Base-by-base conservation (phyloP, 2,113 vertebrate species). In the Elgaria multicarinata region DNA sequence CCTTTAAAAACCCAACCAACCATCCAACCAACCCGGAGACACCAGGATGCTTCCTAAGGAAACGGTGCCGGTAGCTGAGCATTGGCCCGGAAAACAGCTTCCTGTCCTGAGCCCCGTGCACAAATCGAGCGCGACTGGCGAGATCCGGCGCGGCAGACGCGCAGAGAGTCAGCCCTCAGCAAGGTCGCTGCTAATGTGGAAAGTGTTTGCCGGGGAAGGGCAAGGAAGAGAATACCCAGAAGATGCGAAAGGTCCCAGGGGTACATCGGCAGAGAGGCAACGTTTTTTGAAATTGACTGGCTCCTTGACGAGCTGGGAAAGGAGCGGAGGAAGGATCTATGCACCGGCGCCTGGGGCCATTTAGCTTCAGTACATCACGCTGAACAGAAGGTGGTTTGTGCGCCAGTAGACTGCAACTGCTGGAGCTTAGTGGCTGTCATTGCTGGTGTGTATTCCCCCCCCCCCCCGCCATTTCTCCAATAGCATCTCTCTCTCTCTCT, bases 401-500 rank as follows among this genome's bases (percentile, higher is more conserved):
- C 87, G 94, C 89, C 85, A 87, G 87, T 87, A 36, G 83, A 76
- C 69, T 18, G n/a, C 90, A 85, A 92, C 91, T 85, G n/a, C 8
- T 0, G 20, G 72, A 85, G 36, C 66, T 85, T 78, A 86, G 85
- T 78, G 14, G 85, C 88, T 92, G 83, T 46, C 72, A 86, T 84
- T 22, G 0, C 80, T 26, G 7, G 83, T 89, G 67, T 26, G 31
- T 22, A 14, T 39, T 1, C 26, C 72, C 85, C 87, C 89, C 90
- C 88, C 93, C 75, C 22, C 31, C 3, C 46, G 8, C 79, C 42
- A 69, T 20, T 28, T 80, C 93, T 84, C 94, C 93, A 92, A 2
- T 83, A 86, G 86, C 95, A 89, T 31, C 66, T 24, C 46, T 86
- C 86, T 89, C 90, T 88, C 94, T 33, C 91, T 88, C 94, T 94